Conservation (phyloP, 2,113 vertebrate species). For the Notechis scutatus region DNA sequence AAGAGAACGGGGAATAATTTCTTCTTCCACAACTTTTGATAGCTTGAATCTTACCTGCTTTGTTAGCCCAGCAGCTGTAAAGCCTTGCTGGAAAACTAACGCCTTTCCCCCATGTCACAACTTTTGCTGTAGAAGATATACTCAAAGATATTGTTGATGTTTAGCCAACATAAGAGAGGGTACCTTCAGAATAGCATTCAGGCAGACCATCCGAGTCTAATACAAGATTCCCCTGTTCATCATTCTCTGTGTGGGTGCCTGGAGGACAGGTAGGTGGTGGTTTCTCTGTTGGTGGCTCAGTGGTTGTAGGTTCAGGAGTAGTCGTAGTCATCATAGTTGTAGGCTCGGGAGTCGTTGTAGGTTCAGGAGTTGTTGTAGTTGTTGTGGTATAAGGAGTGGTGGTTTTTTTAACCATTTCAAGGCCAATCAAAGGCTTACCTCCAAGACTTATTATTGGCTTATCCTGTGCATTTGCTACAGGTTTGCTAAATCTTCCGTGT, state of each 20-base stretch:
- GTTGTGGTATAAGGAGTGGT: constrained; percentile 66
- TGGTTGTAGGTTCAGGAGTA: constrained; percentile 71
- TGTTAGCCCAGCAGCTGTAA: background rate
- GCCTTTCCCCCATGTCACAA: background rate
- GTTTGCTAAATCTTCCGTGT: constrained; percentile 84
- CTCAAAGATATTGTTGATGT: background rate
- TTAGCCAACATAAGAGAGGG: constrained; percentile 14
- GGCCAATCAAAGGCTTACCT: constrained; percentile 88
- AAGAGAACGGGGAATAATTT: background rate
- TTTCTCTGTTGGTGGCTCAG: constrained; percentile 66
- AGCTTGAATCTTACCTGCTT: background rate
- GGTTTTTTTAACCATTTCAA: constrained; percentile 80
- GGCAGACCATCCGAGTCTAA: constrained; percentile 75
- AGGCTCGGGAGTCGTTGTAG: constrained; percentile 58
- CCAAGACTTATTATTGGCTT: constrained; percentile 87
- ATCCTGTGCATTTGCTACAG: constrained; percentile 89
- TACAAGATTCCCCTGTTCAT: constrained; percentile 79
- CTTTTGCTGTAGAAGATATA: background rate
- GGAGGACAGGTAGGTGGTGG: constrained; percentile 83
- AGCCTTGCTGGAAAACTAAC: background rate
- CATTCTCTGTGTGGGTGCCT: constrained; percentile 78
- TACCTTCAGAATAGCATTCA: constrained; percentile 89
- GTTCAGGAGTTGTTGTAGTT: constrained; percentile 55
- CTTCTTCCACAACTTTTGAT: background rate
- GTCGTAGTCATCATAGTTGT: constrained; percentile 66